These are phyloP conservation scores for Lasioglossum albipes DNA, from an alignment of 1,140 invertebrate species.

Conservation along the genomic window DNA sequence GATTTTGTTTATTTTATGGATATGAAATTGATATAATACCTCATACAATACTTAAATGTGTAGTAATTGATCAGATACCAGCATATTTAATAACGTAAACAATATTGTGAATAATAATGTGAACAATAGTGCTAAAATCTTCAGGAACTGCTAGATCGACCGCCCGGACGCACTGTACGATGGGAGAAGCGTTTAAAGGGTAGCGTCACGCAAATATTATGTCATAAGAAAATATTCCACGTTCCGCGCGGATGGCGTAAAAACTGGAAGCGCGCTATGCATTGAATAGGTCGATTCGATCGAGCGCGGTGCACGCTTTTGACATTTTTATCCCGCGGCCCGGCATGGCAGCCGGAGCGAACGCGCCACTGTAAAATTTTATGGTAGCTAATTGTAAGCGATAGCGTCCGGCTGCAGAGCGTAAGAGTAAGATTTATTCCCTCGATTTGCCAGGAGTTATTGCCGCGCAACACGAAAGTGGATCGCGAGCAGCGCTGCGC, in stretches of 20 bases:
- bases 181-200: too few relatives aligned
- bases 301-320: constrained; percentile 3
- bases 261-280: not conserved
- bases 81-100: too few relatives aligned
- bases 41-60: too few relatives aligned
- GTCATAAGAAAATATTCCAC: not conserved
- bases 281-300: constrained; percentile 7
- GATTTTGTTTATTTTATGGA: too few relatives aligned
- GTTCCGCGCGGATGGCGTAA: too few relatives aligned
- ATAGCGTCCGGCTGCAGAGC: constrained; percentile 47
- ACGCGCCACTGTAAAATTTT: constrained; percentile 44
- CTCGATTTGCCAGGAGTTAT: constrained; percentile 54
- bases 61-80: too few relatives aligned
- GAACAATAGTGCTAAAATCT: too few relatives aligned
- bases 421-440: constrained; percentile 57
- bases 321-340: constrained; percentile 50
- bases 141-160: too few relatives aligned
- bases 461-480: constrained; percentile 57
- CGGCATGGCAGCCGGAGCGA: not conserved
- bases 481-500: constrained; percentile 22
- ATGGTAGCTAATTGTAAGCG: constrained; percentile 59
- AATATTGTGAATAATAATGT: too few relatives aligned
- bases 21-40: too few relatives aligned
- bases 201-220: not conserved
- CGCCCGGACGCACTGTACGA: too few relatives aligned